Conservation (phyloP, 37 sponge, comb jelly and placozoan genomes). For the Aplysina aerophoba region DNA sequence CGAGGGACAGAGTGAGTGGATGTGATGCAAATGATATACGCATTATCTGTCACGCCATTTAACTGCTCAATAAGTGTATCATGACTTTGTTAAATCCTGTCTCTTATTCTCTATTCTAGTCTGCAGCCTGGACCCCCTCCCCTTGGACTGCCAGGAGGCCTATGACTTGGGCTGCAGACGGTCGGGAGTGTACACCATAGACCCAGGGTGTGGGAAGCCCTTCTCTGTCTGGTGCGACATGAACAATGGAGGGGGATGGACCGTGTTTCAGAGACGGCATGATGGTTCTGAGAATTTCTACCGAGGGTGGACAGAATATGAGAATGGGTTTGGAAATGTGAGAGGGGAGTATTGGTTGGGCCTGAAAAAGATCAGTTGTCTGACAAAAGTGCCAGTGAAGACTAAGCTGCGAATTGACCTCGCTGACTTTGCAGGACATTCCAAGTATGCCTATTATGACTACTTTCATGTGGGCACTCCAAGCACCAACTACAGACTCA, state of each 20-base stretch:
- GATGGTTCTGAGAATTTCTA: slow-evolving; percentile 41
- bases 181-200: slow-evolving; percentile 21
- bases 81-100: too few species aligned
- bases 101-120: too few species aligned
- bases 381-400: background rate
- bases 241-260: slow-evolving; percentile 1
- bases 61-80: too few species aligned
- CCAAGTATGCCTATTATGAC: slow-evolving; percentile 22
- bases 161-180: background rate
- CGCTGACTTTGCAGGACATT: background rate
- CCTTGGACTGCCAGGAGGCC: background rate
- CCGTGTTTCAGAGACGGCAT: slow-evolving; percentile 36
- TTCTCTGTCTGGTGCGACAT: slow-evolving; percentile 24
- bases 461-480: slow-evolving; percentile 28
- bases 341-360: slow-evolving; percentile 34
- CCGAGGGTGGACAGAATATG: slow-evolving; percentile 35
- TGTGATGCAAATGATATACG: too few species aligned
- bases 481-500: slow-evolving; percentile 8
- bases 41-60: too few species aligned
- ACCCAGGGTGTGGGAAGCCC: slow-evolving; percentile 16
- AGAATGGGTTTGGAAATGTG: slow-evolving; percentile 32
- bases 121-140: background rate
- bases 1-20: too few species aligned
- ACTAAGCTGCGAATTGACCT: slow-evolving; percentile 9
- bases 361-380: slow-evolving; percentile 24